Base-by-base conservation (phyloP, 2,888 invertebrate genomes). In the Lutraria lutraria region DNA sequence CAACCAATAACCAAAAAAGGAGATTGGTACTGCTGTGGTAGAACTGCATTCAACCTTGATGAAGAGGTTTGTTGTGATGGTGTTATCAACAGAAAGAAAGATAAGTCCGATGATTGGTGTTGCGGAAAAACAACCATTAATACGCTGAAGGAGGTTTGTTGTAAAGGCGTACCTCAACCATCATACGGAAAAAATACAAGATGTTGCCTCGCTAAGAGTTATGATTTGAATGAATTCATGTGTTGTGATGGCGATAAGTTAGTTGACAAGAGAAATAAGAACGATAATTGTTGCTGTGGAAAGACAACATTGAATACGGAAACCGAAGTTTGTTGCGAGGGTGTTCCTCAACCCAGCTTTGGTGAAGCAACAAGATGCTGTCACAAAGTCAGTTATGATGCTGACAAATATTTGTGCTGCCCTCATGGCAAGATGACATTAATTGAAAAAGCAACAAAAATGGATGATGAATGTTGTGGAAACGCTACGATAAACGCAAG, bases 251-350 rank as follows among this genome's bases (percentile, higher is more conserved):
- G 90, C 13, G 43, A 52, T 1, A 81, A 34, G 16, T 80, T 89
- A 8, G 86, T 83, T 8, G 87, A 76, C 15, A 90, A 90, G 68
- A 68, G 87, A 60, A 83, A 89, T 56, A 82, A 43, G 43, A 79
- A 91, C 52, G 91, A 91, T 81, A 91, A 90, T 76, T 91, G 91
- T 56, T 91, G 91, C 56, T 91, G 91, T 82, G 91, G 91, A 10
- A 82, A 89, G 54, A 89, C 89, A 43, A 89, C 91, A 34, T 82
- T 91, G 84, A 88, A 91, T 72, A 89, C 89, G 0, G 86, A 84
- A 53, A 84, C 86, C 25, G 89, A 89, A 86, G 86, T 89, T n/a
- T 91, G 91, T 68, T 91, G 91, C 56, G 88, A 89, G 25, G 89
- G 91, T 72, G 56, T 83, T 56, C 90, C 90, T 43, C 87, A 87